Evolutionary conservation across 2,113 vertebrate species (phyloP).

Genomic region (Apodemus sylvaticus): DNA sequence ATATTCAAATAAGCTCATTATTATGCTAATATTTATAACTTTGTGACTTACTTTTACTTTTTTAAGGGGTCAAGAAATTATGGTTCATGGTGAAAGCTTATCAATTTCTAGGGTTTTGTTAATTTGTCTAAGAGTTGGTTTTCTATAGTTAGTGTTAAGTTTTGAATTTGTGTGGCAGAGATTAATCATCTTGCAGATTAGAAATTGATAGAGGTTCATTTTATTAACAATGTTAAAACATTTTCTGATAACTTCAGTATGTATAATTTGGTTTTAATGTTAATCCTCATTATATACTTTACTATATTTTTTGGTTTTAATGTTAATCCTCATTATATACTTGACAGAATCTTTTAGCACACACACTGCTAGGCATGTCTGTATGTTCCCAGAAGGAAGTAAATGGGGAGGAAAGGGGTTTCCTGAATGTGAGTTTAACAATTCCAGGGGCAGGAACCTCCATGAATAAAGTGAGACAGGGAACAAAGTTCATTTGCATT

Average conservation of each 20-base stretch:
- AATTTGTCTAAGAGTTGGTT: background rate
- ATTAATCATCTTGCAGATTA: background rate
- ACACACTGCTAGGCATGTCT: background rate
- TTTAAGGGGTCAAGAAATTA: background rate
- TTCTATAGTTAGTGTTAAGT: background rate
- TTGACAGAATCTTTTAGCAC: background rate
- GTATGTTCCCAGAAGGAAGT: background rate
- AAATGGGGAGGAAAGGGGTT: background rate
- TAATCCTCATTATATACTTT: too few relatives aligned
- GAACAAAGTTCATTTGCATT: background rate
- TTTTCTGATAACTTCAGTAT: background rate
- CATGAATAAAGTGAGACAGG: background rate
- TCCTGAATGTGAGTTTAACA: background rate
- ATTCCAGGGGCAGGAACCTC: background rate
- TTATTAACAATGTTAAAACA: background rate
- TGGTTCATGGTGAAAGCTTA: background rate
- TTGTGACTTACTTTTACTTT: background rate
- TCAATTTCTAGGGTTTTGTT: background rate
- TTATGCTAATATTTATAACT: background rate
- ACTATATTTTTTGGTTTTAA: too few relatives aligned
- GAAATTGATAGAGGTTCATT: background rate
- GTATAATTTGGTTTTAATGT: background rate
- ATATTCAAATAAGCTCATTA: background rate
- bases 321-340: slow-evolving; percentile 5
- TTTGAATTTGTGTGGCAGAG: background rate